phyloP scores from a whole-genome alignment of 2,888 invertebrate genomes.

The Noctua janthe region DNA sequence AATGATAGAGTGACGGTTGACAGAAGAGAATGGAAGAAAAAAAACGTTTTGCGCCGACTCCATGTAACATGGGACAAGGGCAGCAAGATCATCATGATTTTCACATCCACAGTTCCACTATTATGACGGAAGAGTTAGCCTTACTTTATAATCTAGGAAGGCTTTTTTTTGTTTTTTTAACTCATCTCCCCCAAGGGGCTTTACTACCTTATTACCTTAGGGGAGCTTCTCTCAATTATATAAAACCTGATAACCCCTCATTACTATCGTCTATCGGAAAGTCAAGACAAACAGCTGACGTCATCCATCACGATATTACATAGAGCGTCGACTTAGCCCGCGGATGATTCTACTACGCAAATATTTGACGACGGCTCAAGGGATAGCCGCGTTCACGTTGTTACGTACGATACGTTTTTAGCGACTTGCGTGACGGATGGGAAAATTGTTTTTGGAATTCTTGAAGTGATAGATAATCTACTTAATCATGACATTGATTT shows the following conservation, averaged over 20 bases:
- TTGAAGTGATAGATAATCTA: background rate
- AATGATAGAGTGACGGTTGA: no score
- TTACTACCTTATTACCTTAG: background rate
- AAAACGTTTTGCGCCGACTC: no score
- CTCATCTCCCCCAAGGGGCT: background rate
- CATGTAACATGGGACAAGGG: no score
- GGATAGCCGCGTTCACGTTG: slow-evolving; percentile 67
- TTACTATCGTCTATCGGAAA: slow-evolving; percentile 55
- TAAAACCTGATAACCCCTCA: slow-evolving; percentile 56
- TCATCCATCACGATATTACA: slow-evolving; percentile 87
- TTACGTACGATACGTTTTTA: slow-evolving; percentile 55
- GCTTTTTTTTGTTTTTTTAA: background rate
- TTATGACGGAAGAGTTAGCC: no score
- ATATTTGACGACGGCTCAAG: slow-evolving; percentile 84
- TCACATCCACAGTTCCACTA: no score
- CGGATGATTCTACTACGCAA: slow-evolving; percentile 85
- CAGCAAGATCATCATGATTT: no score
- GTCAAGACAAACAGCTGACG: slow-evolving; percentile 71
- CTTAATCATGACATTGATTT: background rate
- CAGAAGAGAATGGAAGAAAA: no score
- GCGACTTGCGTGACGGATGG: background rate
- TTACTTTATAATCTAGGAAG: background rate
- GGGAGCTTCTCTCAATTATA: background rate
- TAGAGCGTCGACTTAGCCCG: slow-evolving; percentile 77
- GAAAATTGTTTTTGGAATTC: background rate